Percentiles rank a stretch among this genome's conserved stretches.
These are phyloP conservation scores for Acanthiza pusilla DNA, from an alignment of 2,797 vertebrate species.

Conservation along the genomic window DNA sequence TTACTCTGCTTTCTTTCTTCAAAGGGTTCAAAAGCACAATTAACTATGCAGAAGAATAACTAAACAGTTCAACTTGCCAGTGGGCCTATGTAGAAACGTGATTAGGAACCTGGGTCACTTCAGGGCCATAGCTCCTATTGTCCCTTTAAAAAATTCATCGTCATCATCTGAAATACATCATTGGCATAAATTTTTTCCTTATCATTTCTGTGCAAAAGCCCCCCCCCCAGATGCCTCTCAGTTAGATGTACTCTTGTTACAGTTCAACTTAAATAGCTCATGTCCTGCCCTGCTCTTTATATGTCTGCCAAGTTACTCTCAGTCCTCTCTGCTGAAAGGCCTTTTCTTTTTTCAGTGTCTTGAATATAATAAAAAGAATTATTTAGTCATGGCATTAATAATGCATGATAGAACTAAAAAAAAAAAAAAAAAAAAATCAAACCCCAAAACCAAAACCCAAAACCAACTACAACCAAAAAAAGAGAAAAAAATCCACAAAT, in stretches of 20 bases:
- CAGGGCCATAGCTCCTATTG: background rate
- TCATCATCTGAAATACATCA: background rate
- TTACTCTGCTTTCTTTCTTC: background rate
- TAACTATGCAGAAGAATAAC: background rate
- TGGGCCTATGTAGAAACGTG: background rate
- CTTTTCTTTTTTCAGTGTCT: background rate
- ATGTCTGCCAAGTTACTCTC: background rate
- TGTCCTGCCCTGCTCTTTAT: background rate
- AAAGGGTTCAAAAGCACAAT: background rate
- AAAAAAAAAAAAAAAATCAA: background rate
- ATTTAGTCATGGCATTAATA: background rate
- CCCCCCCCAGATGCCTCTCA: background rate
- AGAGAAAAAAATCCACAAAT: background rate
- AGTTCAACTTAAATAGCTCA: background rate
- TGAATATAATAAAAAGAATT: background rate
- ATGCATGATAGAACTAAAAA: background rate
- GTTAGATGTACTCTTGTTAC: background rate
- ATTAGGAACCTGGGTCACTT: background rate
- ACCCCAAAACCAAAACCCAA: background rate
- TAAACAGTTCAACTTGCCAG: background rate
- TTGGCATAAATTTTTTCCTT: background rate
- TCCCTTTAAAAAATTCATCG: background rate
- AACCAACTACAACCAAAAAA: background rate
- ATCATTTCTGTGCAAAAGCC: background rate
- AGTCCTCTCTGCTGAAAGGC: background rate